phyloP scores from a whole-genome alignment of 1,140 invertebrate genomes.

The Eulimnadia texana region DNA sequence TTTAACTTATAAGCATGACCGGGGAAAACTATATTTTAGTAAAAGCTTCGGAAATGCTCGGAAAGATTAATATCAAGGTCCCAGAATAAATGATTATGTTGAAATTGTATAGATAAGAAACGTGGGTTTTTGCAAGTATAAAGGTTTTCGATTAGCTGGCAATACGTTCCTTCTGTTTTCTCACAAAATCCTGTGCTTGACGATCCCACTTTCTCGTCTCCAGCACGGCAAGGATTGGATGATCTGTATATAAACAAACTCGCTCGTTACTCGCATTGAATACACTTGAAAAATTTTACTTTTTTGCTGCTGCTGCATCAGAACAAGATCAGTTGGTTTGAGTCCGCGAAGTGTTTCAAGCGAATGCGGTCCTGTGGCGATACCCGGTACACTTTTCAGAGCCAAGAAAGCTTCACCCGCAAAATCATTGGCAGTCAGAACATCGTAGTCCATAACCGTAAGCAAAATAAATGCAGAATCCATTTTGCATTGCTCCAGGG shows the following conservation, averaged over 20 bases:
- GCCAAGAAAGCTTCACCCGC: conserved; percentile 71
- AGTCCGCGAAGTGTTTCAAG: conserved; percentile 60
- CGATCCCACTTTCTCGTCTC: conserved; percentile 36
- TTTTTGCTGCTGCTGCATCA: conserved; percentile 79
- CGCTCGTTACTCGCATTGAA: not conserved
- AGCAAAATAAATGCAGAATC: conserved; percentile 70
- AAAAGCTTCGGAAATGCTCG: too few species aligned
- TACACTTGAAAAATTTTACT: conserved; percentile 37
- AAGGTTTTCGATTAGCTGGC: conserved; percentile 2
- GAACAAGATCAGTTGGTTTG: conserved; percentile 63
- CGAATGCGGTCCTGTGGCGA: conserved; percentile 39
- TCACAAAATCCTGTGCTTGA: conserved; percentile 40
- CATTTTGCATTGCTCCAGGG: conserved; percentile 58
- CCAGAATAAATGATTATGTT: too few species aligned
- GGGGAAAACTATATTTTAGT: too few species aligned
- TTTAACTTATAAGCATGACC: too few species aligned
- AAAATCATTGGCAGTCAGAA: conserved; percentile 87
- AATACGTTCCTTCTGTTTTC: conserved; percentile 24
- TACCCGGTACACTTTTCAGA: conserved; percentile 53
- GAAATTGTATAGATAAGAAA: not conserved
- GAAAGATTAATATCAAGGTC: too few species aligned
- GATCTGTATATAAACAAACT: conserved; percentile 28
- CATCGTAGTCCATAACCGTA: conserved; percentile 94
- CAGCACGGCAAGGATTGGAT: conserved; percentile 35
- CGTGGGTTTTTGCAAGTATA: not conserved